A percentile compares a stretch with the other conserved stretches of the same genome.
Evolutionary conservation across 92 coral and sea anemone genomes (phyloP).

Genomic region (Zoanthus gigantus): DNA sequence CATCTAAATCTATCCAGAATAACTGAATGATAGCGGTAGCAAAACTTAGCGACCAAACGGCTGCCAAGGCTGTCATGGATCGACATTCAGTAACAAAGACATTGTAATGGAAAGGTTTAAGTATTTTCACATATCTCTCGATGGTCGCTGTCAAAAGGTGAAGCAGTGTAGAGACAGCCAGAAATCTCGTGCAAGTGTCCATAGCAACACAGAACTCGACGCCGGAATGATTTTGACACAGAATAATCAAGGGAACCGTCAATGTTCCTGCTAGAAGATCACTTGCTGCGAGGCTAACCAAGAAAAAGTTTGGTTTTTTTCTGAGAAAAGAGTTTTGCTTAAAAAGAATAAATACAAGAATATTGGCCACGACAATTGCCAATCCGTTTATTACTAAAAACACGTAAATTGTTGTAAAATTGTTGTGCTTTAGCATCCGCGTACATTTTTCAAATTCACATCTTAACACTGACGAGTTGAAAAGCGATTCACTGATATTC

Average conservation of each 20-base stretch:
- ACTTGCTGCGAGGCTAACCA: constrained; percentile 72
- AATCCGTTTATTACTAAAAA: not conserved
- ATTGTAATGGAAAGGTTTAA: constrained; percentile 56
- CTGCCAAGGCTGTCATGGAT: constrained; percentile 11
- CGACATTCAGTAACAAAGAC: constrained; percentile 53
- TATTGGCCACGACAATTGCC: constrained; percentile 58
- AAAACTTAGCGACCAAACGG: constrained; percentile 58
- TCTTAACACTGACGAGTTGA: not conserved
- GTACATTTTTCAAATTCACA: not conserved
- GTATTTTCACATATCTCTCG: constrained; percentile 75
- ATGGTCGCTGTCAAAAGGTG: constrained; percentile 67
- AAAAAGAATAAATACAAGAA: constrained; percentile 61
- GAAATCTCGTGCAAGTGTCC: constrained; percentile 77
- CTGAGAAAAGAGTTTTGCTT: constrained; percentile 44
- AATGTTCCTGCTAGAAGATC: constrained; percentile 64
- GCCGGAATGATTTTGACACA: constrained; percentile 8
- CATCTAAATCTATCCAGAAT: constrained; percentile 28
- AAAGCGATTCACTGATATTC: not conserved
- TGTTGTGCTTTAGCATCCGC: not conserved
- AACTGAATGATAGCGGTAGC: constrained; percentile 56
- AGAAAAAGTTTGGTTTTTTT: constrained; percentile 67
- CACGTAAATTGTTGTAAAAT: not conserved
- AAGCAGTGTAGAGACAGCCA: constrained; percentile 74
- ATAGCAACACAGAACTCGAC: constrained; percentile 63
- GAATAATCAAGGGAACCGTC: constrained; percentile 63